Evolutionary conservation across 2,113 vertebrate species (phyloP).

Genomic region (Smithornis capensis): DNA sequence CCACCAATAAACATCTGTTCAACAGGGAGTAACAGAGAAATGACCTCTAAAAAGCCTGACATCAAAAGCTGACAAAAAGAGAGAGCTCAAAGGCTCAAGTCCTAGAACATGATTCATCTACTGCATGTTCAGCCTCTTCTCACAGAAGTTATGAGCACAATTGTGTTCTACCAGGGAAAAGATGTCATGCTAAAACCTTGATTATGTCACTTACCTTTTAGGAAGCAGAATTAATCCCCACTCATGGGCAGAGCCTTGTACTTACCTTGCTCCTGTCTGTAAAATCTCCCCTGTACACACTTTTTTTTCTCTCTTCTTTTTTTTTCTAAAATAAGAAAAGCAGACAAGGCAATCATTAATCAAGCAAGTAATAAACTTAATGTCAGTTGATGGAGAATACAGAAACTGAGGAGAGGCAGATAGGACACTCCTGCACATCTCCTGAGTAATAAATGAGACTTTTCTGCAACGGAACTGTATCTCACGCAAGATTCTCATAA

Average conservation of each 20-base stretch:
- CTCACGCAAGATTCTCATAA: background rate
- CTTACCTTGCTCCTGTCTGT: background rate
- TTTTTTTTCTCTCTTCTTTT: background rate
- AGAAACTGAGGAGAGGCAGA: background rate
- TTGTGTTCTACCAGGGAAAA: background rate
- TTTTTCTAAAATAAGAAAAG: background rate
- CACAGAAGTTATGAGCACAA: background rate
- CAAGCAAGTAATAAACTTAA: background rate
- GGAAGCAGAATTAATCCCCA: background rate
- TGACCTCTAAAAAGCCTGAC: background rate
- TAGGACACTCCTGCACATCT: background rate
- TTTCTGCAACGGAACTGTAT: background rate
- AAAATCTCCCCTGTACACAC: background rate
- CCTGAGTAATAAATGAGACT: background rate
- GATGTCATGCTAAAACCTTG: background rate
- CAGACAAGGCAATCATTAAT: background rate
- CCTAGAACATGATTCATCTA: background rate
- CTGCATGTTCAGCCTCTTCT: background rate
- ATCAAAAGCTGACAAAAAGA: background rate
- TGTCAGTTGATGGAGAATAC: background rate
- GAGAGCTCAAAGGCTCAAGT: background rate
- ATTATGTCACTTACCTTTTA: background rate
- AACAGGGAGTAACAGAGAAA: background rate
- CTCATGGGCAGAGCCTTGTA: background rate
- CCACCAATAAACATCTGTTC: background rate